Evolutionary conservation across 2,888 invertebrate species (phyloP).

Genomic region (Harpagoxenus sublaevis): DNA sequence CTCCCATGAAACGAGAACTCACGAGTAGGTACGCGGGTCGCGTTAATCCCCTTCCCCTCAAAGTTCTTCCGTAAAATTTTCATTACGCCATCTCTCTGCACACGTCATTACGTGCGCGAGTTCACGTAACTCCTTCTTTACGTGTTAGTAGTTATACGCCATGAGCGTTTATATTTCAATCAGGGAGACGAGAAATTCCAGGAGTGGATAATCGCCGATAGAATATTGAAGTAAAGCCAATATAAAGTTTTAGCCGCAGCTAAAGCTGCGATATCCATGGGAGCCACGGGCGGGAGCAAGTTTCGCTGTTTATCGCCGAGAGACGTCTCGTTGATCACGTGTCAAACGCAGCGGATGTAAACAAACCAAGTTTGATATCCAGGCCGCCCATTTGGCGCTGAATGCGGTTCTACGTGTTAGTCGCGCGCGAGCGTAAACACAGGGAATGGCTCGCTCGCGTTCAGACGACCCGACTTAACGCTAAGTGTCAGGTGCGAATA

Average conservation of each 20-base stretch:
- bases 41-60: background rate
- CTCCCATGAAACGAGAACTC: constrained; percentile 24
- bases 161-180: constrained; percentile 27
- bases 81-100: background rate
- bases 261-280: constrained; percentile 43
- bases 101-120: background rate
- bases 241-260: constrained; percentile 10
- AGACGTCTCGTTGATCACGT: constrained; percentile 46
- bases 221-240: constrained; percentile 33
- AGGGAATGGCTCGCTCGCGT: constrained; percentile 12
- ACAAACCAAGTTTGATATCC: constrained; percentile 57
- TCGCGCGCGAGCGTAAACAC: constrained; percentile 45
- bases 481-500: constrained; percentile 55
- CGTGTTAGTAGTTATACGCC: background rate
- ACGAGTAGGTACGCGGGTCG: background rate
- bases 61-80: constrained; percentile 18
- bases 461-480: constrained; percentile 54
- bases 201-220: background rate
- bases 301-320: constrained; percentile 48
- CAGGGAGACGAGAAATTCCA: constrained; percentile 9
- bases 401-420: constrained; percentile 47
- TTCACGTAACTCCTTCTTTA: background rate
- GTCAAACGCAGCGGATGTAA: constrained; percentile 55
- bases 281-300: constrained; percentile 14
- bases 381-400: constrained; percentile 43